A percentile compares a stretch with the other conserved stretches of the same genome.
phyloP scores from a whole-genome alignment of 2,797 vertebrate genomes.

The Mustela erminea region DNA sequence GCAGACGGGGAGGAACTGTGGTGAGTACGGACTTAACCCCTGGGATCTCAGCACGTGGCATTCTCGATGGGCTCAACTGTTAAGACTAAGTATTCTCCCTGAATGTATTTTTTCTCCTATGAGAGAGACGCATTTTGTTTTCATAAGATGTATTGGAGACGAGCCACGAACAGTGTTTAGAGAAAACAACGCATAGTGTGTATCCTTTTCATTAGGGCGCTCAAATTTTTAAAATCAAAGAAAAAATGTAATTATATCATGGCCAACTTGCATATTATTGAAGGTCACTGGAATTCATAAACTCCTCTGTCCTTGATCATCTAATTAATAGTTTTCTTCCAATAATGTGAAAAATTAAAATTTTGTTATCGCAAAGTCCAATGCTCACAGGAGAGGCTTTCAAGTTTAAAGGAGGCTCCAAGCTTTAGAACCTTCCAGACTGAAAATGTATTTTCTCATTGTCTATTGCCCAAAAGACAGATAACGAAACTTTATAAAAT shows the following conservation, averaged over 20 bases:
- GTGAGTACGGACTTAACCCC: accelerated
- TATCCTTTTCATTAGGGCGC: background rate
- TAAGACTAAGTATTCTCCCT: no score
- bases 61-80: background rate
- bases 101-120: background rate
- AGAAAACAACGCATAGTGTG: background rate
- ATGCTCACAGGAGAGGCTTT: background rate
- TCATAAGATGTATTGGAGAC: background rate
- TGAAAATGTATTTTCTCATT: background rate
- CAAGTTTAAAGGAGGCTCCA: background rate
- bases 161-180: background rate
- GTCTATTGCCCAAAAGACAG: background rate
- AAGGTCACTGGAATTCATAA: background rate
- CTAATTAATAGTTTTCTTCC: background rate
- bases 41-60: accelerated
- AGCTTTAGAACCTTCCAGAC: background rate
- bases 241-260: background rate
- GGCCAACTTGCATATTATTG: background rate
- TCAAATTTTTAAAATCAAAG: background rate
- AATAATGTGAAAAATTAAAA: background rate
- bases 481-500: background rate
- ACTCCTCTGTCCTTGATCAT: background rate
- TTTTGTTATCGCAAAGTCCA: background rate
- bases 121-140: background rate
- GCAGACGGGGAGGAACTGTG: accelerated